These are phyloP conservation scores for Zoanthus solanderi DNA, from an alignment of 92 coral and sea anemone genomes.

Conservation along the genomic window DNA sequence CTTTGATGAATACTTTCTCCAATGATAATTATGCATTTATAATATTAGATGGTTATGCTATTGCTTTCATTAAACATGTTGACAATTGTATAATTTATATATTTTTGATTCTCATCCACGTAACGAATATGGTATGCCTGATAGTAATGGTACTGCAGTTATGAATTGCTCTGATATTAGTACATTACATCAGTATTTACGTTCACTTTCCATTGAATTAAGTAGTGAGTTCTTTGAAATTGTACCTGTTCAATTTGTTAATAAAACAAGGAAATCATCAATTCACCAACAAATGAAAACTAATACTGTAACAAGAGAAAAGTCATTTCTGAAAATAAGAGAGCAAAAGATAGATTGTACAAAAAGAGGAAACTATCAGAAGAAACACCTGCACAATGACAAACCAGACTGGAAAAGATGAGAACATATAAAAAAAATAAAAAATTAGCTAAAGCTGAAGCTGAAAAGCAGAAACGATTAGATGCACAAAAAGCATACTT, in stretches of 20 bases:
- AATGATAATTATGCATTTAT: not conserved
- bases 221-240: not conserved
- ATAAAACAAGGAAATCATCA: not conserved
- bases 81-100: slow-evolving; percentile 53
- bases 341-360: too few species aligned
- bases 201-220: not conserved
- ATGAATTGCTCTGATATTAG: not conserved
- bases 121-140: not conserved
- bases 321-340: too few species aligned
- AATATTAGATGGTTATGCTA: not conserved
- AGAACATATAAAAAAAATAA: not conserved
- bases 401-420: too few species aligned
- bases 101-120: not conserved
- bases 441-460: not conserved
- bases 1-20: too few species aligned
- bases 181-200: not conserved
- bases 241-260: not conserved
- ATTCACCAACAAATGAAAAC: not conserved
- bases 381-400: too few species aligned
- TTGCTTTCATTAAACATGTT: slow-evolving; percentile 60
- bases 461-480: not conserved
- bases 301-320: too few species aligned
- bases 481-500: not conserved
- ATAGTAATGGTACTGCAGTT: not conserved
- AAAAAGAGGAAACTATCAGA: too few species aligned